These are phyloP conservation scores for Brachypodius melanocephalos DNA, from an alignment of 2,113 vertebrate genomes.

Conservation along the genomic window DNA sequence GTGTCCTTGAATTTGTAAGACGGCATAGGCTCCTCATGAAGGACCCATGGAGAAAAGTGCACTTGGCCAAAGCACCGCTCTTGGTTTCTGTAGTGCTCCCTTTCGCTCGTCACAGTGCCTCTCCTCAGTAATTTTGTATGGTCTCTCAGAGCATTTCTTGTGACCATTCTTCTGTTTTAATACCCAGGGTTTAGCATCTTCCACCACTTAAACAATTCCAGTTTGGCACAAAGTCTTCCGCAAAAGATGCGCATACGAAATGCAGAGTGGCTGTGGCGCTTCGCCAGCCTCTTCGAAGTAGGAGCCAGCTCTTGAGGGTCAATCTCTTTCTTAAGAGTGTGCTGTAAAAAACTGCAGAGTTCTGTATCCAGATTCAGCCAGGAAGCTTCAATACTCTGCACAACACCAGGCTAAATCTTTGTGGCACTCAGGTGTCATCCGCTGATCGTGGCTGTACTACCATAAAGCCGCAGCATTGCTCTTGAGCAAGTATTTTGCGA, in stretches of 20 bases:
- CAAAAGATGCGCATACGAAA: background rate
- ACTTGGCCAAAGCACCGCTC: background rate
- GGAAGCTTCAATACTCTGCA: background rate
- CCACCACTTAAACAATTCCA: background rate
- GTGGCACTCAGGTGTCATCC: background rate
- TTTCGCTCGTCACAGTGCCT: fast-evolving
- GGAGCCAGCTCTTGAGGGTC: background rate
- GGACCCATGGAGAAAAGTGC: background rate
- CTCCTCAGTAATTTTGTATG: background rate
- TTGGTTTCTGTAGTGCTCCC: background rate
- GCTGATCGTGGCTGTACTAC: background rate
- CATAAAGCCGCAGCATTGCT: background rate
- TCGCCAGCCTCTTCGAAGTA: background rate
- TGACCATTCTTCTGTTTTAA: background rate
- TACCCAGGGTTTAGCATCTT: fast-evolving
- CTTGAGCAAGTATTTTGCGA: background rate
- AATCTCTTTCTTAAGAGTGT: background rate
- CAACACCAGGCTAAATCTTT: background rate
- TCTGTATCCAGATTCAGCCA: background rate
- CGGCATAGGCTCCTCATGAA: background rate
- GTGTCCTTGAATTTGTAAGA: background rate
- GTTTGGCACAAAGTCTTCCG: background rate
- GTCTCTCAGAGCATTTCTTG: background rate
- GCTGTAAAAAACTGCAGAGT: background rate
- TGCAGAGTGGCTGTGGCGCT: background rate